Percentiles rank a stretch among this genome's conserved stretches.
Evolutionary conservation across 1,140 invertebrate genomes (phyloP).

Genomic region (Aphis craccivora): DNA sequence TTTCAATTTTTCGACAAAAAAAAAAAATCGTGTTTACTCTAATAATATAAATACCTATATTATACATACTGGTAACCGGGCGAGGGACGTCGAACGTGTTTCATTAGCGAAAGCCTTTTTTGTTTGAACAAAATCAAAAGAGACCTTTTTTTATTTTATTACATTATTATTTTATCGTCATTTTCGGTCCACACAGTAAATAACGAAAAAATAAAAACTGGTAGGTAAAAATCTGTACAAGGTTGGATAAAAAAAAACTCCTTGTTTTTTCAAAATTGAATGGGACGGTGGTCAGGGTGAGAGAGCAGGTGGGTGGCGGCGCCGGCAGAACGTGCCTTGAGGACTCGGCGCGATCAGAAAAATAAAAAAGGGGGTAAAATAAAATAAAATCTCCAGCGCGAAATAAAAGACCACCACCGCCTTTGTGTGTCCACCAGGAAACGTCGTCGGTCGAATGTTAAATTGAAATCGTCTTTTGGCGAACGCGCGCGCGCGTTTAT

Average conservation of each 20-base stretch:
- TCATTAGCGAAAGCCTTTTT: slow-evolving; percentile 49
- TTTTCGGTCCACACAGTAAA: slow-evolving; percentile 39
- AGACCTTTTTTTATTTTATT: slow-evolving; percentile 47
- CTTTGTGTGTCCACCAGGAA: slow-evolving; percentile 57
- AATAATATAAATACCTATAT: background rate
- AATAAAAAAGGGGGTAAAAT: slow-evolving; percentile 38
- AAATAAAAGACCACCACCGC: slow-evolving; percentile 44
- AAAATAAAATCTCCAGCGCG: slow-evolving; percentile 23
- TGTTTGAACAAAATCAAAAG: slow-evolving; percentile 56
- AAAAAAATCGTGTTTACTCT: background rate
- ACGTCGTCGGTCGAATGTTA: slow-evolving; percentile 58
- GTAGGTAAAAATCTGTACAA: slow-evolving; percentile 55
- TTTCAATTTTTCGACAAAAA: background rate
- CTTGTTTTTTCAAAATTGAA: slow-evolving; percentile 55
- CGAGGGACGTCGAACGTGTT: slow-evolving; percentile 17
- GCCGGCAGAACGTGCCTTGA: slow-evolving; percentile 43
- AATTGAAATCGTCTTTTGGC: slow-evolving; percentile 53
- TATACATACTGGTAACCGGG: background rate
- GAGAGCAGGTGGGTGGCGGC: background rate
- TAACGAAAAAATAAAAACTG: slow-evolving; percentile 29
- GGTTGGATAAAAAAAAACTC: background rate
- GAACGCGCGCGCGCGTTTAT: background rate
- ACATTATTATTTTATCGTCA: slow-evolving; percentile 56
- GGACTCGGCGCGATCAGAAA: slow-evolving; percentile 17
- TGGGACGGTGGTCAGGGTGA: background rate